Conservation (phyloP, 2,113 vertebrate species). For the Saccopteryx bilineata region DNA sequence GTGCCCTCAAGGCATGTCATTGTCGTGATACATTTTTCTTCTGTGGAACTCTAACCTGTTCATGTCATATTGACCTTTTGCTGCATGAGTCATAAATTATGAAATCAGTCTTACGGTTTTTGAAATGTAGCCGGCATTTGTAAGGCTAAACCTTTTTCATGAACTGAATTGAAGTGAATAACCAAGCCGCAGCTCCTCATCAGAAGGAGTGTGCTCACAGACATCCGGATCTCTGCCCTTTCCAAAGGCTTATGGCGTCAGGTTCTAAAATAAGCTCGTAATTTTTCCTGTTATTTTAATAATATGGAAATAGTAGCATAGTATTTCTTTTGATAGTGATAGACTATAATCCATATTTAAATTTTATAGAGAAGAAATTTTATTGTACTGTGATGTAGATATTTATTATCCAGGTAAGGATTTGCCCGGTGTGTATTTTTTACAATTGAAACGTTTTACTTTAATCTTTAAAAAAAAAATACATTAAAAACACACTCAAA, state of each 20-base stretch:
- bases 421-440: conserved; percentile 86
- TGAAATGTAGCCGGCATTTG: conserved; percentile 87
- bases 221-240: conserved; percentile 80
- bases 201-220: conserved; percentile 71
- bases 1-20: conserved; percentile 85
- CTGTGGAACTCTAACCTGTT: conserved; percentile 87
- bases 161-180: conserved; percentile 82
- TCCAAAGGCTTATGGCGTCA: conserved; percentile 73
- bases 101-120: conserved; percentile 86
- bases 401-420: conserved; percentile 90
- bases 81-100: conserved; percentile 90
- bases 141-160: conserved; percentile 91
- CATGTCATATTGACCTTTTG: conserved; percentile 88
- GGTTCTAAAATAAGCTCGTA: conserved; percentile 85
- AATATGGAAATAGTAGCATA: conserved; percentile 88
- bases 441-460: conserved; percentile 88
- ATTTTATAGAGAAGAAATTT: conserved; percentile 91
- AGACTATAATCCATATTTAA: conserved; percentile 88
- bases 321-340: conserved; percentile 88
- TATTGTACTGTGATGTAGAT: conserved; percentile 90
- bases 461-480: conserved; percentile 85
- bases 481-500: conserved; percentile 63
- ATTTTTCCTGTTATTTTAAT: conserved; percentile 88
- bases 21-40: conserved; percentile 85
- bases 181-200: conserved; percentile 79